Evolutionary conservation across 2,888 invertebrate genomes (phyloP).

Genomic region (Digitonthophagus gazella): DNA sequence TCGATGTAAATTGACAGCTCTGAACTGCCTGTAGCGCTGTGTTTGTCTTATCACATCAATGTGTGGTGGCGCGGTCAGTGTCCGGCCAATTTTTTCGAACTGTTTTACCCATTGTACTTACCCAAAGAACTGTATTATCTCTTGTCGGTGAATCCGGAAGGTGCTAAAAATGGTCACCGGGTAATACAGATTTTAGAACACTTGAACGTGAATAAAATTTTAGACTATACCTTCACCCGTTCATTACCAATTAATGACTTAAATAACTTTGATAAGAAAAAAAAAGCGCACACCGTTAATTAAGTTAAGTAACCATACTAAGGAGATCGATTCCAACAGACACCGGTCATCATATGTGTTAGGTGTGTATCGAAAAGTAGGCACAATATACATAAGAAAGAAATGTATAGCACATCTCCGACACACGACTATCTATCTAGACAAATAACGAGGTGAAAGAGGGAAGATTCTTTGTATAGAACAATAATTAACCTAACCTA

Average conservation of each 20-base stretch:
- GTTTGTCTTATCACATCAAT: conserved; percentile 6
- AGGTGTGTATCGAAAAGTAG: conserved; percentile 8
- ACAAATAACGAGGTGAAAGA: conserved; percentile 12
- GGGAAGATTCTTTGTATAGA: conserved; percentile 35
- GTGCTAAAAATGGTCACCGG: background rate
- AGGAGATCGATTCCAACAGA: background rate
- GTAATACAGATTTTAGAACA: background rate
- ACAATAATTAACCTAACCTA: conserved; percentile 34
- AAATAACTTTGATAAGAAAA: background rate
- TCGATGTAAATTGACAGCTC: conserved; percentile 8
- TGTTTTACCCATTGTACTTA: conserved; percentile 1
- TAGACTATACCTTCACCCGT: background rate
- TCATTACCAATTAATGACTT: background rate
- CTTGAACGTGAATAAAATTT: no score
- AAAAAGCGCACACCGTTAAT: background rate
- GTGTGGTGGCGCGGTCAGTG: conserved; percentile 2
- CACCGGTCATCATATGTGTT: conserved; percentile 9
- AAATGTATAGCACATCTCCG: conserved; percentile 5
- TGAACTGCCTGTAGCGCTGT: conserved; percentile 16
- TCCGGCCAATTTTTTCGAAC: conserved; percentile 16
- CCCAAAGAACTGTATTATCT: background rate
- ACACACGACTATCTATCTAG: conserved; percentile 15
- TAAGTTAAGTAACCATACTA: background rate
- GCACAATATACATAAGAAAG: background rate
- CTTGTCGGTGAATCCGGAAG: background rate